These are phyloP conservation scores for Embiotoca jacksoni DNA, from an alignment of 2,113 vertebrate genomes.

Conservation along the genomic window DNA sequence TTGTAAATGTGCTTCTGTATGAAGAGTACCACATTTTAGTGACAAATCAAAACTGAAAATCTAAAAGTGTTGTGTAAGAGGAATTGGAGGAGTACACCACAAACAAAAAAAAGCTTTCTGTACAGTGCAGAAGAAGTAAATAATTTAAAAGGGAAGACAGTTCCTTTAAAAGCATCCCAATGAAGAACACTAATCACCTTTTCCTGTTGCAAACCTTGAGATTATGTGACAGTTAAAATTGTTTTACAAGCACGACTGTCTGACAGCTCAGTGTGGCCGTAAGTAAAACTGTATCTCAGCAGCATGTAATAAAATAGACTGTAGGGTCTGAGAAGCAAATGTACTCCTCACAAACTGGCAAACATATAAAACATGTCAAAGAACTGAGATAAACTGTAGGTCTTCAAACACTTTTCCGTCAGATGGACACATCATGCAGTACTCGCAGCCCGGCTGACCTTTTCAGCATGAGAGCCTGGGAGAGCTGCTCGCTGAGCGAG, in stretches of 20 bases:
- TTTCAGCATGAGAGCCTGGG: constrained; percentile 90
- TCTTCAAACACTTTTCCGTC: background rate
- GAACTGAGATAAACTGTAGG: background rate
- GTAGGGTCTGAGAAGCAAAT: no score
- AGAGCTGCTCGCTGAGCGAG: constrained; percentile 81
- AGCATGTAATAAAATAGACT: no score
- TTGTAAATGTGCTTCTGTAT: no score
- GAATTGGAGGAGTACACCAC: no score
- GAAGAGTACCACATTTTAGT: no score
- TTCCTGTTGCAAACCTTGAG: background rate
- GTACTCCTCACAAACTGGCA: background rate
- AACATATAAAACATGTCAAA: constrained; percentile 9
- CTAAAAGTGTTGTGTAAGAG: no score
- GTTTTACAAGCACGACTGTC: background rate
- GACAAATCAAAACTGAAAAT: no score
- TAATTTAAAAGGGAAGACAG: background rate
- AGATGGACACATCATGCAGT: background rate
- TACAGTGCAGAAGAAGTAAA: no score
- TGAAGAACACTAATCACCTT: no score
- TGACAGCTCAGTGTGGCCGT: background rate
- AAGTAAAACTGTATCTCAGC: no score
- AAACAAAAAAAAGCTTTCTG: no score
- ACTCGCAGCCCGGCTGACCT: constrained; percentile 68
- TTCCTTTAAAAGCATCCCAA: background rate
- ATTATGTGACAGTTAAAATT: background rate